Conservation (phyloP, 2,888 invertebrate genomes). For the Drosophila austrosaltans region DNA sequence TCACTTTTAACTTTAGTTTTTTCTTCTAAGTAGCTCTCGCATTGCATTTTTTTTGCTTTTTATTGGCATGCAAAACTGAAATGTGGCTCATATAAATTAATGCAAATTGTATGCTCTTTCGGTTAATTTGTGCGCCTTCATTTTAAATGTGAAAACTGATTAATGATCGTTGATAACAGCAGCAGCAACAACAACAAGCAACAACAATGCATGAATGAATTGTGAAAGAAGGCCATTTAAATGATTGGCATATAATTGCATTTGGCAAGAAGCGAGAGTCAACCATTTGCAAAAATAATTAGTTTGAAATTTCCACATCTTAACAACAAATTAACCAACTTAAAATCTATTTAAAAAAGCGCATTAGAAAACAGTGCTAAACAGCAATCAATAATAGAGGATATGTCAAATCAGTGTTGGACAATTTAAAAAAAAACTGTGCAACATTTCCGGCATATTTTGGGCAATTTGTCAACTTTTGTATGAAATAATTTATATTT, state of each 20-base stretch:
- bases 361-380: background rate
- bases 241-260: conserved; percentile 3
- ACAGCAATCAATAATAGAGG: background rate
- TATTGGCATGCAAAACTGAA: conserved; percentile 60
- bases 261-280: conserved; percentile 16
- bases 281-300: conserved; percentile 11
- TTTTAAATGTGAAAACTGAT: conserved; percentile 55
- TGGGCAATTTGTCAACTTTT: background rate
- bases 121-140: conserved; percentile 44
- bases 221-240: conserved; percentile 33
- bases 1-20: background rate
- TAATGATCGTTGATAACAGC: conserved; percentile 45
- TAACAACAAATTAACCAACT: background rate
- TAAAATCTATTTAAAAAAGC: conserved; percentile 1
- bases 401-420: conserved; percentile 12
- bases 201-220: conserved; percentile 25
- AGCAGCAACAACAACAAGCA: conserved; percentile 16
- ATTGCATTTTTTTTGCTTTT: conserved; percentile 51
- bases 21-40: conserved; percentile 18
- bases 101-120: conserved; percentile 63
- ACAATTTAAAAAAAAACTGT: background rate
- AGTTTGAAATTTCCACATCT: conserved; percentile 15
- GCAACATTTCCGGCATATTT: background rate
- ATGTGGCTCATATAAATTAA: conserved; percentile 46
- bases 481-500: no score